Percentiles rank a stretch among this genome's conserved stretches.
Conservation (phyloP, 2,888 invertebrate species). For the Sinodicranocentrus sp. region DNA sequence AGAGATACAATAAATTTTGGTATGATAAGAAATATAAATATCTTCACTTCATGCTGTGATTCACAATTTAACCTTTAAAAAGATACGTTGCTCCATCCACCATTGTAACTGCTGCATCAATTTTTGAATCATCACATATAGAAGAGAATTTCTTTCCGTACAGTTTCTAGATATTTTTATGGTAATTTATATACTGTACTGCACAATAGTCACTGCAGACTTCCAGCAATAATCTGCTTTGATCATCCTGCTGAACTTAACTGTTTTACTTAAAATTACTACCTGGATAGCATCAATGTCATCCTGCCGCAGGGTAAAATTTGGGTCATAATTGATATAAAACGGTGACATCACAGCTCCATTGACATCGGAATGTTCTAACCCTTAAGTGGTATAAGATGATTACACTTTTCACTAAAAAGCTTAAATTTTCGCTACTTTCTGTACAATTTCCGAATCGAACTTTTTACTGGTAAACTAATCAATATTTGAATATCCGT, state of each 20-base stretch:
- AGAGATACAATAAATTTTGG: not conserved
- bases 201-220: too few species aligned
- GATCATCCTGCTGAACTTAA: too few species aligned
- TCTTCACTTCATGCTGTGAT: not conserved
- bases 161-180: conserved; percentile 82
- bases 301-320: conserved; percentile 48
- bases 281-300: conserved; percentile 65
- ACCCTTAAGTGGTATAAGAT: conserved; percentile 12
- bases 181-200: too few species aligned
- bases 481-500: too few species aligned
- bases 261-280: conserved; percentile 8
- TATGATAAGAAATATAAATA: too few species aligned
- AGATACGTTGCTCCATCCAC: conserved; percentile 92
- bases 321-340: conserved; percentile 47
- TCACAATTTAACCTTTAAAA: conserved; percentile 86
- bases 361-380: conserved; percentile 58
- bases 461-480: too few species aligned
- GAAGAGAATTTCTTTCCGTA: conserved; percentile 82
- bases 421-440: too few species aligned
- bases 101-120: conserved; percentile 94
- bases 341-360: conserved; percentile 61
- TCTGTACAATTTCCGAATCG: too few species aligned
- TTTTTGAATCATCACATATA: conserved; percentile 87
- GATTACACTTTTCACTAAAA: not conserved
- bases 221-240: too few species aligned